Base-by-base conservation (phyloP, 2,888 invertebrate species). In the Erebia ligea region DNA sequence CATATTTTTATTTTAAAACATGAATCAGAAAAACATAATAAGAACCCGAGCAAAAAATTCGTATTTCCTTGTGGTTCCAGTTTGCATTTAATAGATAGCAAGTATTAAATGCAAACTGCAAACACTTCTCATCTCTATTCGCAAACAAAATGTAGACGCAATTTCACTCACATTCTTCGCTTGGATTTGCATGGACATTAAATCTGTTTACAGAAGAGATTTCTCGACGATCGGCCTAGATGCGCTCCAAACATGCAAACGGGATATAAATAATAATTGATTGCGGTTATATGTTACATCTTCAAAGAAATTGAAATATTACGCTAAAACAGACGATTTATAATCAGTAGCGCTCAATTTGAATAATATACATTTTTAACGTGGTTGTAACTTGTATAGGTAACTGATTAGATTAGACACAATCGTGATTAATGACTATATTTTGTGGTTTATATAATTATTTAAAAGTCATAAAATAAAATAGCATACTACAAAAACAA, bases 181-280 rank as follows among this genome's bases (percentile, higher is more conserved):
- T 77, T 73, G 74, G 79, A 86, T 89, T 89, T 86, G 84, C 86
- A 88, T 87, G 82, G 83, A 80, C 80, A 83, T 86, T 82, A 81
- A 84, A 85, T 84, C 79, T 87, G 81, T 84, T 86, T 84, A 82
- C 77, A 71, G 80, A 82, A 79, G 77, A 83, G 88, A 89, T 91
- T 90, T 90, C 90, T 88, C 87, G 85, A 69, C 80, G 77, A 79
- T 75, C 84, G 88, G 81, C 86, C 87, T 86, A 88, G 73, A 73
- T 89, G 85, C 79, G 83, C 82, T 83, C 79, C 75, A 58, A 72
- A 72, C 77, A 77, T 79, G 78, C 77, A 75, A 74, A 68, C 54
- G 61, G 65, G 48, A 68, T 54, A 74, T 66, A 68, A 72, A 50
- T 45, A 48, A 69, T 50, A 57, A 19, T 66, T 66, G 65, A 66